Conservation (phyloP, 2,888 invertebrate genomes). For the Thereva nobilitata region DNA sequence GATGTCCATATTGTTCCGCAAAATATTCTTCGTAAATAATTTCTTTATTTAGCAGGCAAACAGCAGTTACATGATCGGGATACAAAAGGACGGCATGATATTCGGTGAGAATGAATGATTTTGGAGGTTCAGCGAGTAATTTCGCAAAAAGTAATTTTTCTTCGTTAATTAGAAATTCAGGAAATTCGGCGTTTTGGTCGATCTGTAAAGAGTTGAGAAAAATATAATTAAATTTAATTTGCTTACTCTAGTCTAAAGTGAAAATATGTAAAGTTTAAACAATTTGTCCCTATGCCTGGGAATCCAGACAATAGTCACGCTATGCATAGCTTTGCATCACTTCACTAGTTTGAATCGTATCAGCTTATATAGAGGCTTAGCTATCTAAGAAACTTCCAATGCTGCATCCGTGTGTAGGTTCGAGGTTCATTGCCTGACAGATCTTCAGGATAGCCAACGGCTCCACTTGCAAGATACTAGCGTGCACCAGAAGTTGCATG, state of each 20-base stretch:
- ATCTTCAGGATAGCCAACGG: no score
- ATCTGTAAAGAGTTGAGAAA: constrained; percentile 37
- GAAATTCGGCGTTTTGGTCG: constrained; percentile 42
- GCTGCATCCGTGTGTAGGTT: no score
- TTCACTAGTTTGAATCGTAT: no score
- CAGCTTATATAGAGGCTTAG: no score
- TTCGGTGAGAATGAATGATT: constrained; percentile 82
- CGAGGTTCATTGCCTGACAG: no score
- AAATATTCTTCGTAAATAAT: constrained; percentile 84
- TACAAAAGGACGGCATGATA: constrained; percentile 88
- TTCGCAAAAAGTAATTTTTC: constrained; percentile 48
- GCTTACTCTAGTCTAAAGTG: background rate
- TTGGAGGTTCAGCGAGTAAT: constrained; percentile 60
- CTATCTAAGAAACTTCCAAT: no score
- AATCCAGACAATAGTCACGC: no score
- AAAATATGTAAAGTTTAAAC: background rate
- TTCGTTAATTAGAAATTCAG: constrained; percentile 41
- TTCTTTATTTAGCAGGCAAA: constrained; percentile 84
- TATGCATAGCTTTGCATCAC: no score
- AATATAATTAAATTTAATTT: background rate
- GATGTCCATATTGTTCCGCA: constrained; percentile 76
- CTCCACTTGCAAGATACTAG: no score
- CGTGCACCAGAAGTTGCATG: no score
- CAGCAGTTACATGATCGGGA: constrained; percentile 78
- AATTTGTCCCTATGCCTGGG: no score